Conservation (phyloP, 2,797 vertebrate species). For the Chiloscyllium punctatum region DNA sequence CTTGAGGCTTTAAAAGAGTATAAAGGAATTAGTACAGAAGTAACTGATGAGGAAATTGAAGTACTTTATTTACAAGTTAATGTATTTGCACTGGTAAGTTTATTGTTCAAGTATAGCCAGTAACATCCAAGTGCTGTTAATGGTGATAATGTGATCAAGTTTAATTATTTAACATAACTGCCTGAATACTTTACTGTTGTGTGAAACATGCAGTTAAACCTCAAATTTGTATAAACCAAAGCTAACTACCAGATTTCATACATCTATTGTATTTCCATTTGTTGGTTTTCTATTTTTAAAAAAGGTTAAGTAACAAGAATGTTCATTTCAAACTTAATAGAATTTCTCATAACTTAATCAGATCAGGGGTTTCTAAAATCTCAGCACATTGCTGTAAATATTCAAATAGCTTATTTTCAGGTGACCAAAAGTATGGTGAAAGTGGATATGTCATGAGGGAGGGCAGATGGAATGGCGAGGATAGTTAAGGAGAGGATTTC, state of each 20-base stretch:
- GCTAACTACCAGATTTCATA: background rate
- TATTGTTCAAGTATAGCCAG: background rate
- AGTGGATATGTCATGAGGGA: background rate
- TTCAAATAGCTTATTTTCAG: no score
- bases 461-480: background rate
- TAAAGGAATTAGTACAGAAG: constrained; percentile 72
- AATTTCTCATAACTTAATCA: background rate
- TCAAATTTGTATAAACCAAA: background rate
- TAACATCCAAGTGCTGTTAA: background rate
- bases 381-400: background rate
- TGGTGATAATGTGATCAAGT: background rate
- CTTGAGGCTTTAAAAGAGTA: constrained; percentile 88
- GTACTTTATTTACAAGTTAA: constrained; percentile 90
- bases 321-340: background rate
- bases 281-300: background rate
- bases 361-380: background rate
- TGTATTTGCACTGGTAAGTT: constrained; percentile 83
- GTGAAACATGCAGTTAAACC: background rate
- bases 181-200: background rate
- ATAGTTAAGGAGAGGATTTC: background rate
- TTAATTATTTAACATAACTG: background rate
- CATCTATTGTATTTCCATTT: background rate
- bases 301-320: background rate
- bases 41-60: constrained; percentile 82
- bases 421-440: background rate